Conservation (phyloP, 2,888 invertebrate species). For the Scaptodrosophila latifasciaeformis region DNA sequence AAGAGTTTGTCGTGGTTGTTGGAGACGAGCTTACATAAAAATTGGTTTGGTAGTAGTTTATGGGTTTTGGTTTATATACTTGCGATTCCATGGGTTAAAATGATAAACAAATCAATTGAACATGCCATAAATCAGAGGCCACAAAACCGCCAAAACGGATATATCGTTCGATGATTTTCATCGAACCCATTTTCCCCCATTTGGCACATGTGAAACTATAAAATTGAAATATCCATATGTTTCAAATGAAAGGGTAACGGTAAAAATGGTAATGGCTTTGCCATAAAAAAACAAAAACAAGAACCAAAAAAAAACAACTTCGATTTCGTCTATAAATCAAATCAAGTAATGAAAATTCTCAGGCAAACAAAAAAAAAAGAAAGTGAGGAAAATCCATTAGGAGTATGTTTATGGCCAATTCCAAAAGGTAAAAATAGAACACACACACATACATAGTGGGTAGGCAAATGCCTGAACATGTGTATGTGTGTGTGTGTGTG, state of each 20-base stretch:
- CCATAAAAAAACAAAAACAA: too few relatives aligned
- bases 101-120: conserved; percentile 9
- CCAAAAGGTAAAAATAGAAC: background rate
- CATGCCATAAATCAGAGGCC: conserved; percentile 3
- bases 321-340: background rate
- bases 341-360: background rate
- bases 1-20: too few relatives aligned
- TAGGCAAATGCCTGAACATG: background rate
- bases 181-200: background rate
- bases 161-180: too few relatives aligned
- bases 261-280: background rate
- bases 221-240: too few relatives aligned
- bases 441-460: background rate
- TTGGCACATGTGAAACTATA: background rate
- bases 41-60: too few relatives aligned
- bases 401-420: background rate
- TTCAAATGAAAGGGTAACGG: too few relatives aligned
- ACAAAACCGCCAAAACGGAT: background rate
- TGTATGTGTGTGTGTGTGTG: background rate
- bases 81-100: too few relatives aligned
- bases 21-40: too few relatives aligned
- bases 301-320: background rate
- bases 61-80: too few relatives aligned
- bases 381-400: too few relatives aligned
- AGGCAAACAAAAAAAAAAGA: too few relatives aligned